These are phyloP conservation scores for Heterotis niloticus DNA, from an alignment of 2,113 vertebrate species.

Conservation along the genomic window DNA sequence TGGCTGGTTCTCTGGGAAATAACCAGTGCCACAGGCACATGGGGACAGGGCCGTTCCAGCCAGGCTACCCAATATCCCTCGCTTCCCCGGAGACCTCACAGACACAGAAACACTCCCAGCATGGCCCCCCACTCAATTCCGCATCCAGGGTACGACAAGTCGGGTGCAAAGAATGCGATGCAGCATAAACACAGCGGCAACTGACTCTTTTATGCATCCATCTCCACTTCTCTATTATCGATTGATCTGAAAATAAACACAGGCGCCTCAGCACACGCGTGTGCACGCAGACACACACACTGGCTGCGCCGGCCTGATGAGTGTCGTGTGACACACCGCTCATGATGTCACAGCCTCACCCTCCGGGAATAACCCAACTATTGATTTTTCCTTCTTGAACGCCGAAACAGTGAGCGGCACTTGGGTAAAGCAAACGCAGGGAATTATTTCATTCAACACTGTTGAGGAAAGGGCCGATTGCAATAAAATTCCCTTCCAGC, in stretches of 20 bases:
- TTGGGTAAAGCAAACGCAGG: background rate
- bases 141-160: background rate
- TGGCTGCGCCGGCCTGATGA: background rate
- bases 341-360: conserved; percentile 23
- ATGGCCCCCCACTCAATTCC: background rate
- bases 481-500: background rate
- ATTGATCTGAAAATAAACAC: conserved; percentile 24
- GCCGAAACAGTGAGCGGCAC: background rate
- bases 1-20: too few relatives aligned
- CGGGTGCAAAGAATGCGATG: too few relatives aligned
- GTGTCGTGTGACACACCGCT: conserved; percentile 11
- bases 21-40: too few relatives aligned
- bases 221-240: conserved; percentile 14
- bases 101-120: background rate
- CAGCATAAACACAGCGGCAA: background rate
- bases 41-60: too few relatives aligned
- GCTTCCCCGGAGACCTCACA: background rate
- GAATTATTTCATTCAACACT: conserved; percentile 6
- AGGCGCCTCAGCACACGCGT: background rate
- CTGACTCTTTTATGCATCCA: conserved; percentile 7
- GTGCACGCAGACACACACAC: too few relatives aligned
- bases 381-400: conserved; percentile 24
- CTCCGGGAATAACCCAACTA: conserved; percentile 20
- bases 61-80: too few relatives aligned
- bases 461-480: background rate